A percentile compares a stretch with the other conserved stretches of the same genome.
Conservation (phyloP, 2,888 invertebrate species). For the Acleris sparsana region DNA sequence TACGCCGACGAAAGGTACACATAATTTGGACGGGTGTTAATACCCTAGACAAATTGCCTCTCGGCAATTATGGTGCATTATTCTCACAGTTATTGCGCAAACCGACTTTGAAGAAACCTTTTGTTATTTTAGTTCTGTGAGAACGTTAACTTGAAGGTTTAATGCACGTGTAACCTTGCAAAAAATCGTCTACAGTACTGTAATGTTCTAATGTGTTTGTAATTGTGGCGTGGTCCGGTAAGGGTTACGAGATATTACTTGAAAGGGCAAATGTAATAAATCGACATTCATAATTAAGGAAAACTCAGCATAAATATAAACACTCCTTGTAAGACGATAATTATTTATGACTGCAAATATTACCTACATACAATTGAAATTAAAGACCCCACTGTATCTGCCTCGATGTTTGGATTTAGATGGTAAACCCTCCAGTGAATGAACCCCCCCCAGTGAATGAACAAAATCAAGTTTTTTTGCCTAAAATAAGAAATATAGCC, state of each 20-base stretch:
- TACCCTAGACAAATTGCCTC: conserved; percentile 46
- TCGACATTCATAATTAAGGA: too few relatives aligned
- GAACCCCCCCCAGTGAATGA: too few relatives aligned
- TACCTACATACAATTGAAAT: too few relatives aligned
- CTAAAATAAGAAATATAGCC: too few relatives aligned
- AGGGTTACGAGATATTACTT: background rate
- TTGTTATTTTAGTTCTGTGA: conserved; percentile 47
- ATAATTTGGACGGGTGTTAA: conserved; percentile 11
- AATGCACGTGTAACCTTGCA: conserved; percentile 37
- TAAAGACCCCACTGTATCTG: too few relatives aligned
- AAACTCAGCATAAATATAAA: too few relatives aligned
- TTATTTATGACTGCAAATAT: too few relatives aligned
- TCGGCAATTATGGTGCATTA: conserved; percentile 52
- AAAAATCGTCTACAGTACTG: conserved; percentile 9
- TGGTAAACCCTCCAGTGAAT: too few relatives aligned
- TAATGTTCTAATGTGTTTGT: conserved; percentile 6
- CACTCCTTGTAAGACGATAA: too few relatives aligned
- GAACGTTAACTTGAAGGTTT: conserved; percentile 45
- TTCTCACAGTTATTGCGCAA: conserved; percentile 53
- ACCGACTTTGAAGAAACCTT: conserved; percentile 54
- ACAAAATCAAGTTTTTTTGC: too few relatives aligned
- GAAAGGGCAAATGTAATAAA: background rate
- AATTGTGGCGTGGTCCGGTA: conserved; percentile 2
- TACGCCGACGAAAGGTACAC: background rate
- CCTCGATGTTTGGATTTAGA: too few relatives aligned